phyloP scores from a whole-genome alignment of 2,888 invertebrate species.

The Arrhopalites spinosus region DNA sequence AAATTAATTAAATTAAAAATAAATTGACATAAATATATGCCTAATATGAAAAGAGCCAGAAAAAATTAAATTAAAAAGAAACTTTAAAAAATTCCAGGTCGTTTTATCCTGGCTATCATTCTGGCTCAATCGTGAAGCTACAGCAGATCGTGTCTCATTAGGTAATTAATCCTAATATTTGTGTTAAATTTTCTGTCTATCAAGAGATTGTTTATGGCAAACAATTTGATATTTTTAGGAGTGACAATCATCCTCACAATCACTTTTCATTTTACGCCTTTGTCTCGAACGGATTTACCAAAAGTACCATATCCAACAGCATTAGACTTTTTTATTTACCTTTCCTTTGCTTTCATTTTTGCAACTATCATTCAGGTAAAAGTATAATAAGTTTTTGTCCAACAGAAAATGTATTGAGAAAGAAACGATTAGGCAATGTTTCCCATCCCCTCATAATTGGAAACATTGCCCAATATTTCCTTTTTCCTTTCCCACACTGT shows the following conservation, averaged over 20 bases:
- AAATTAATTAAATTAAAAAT: too few species aligned
- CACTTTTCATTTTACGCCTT: conserved; percentile 66
- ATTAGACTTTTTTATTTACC: conserved; percentile 79
- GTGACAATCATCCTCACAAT: conserved; percentile 84
- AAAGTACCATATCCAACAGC: conserved; percentile 87
- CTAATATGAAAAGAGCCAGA: not conserved
- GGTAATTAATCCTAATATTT: conserved; percentile 38
- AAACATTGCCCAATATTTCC: too few species aligned
- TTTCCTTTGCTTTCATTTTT: conserved; percentile 79
- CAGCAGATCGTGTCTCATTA: conserved; percentile 54
- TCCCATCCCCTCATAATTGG: too few species aligned
- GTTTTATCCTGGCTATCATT: conserved; percentile 85
- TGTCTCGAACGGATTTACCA: conserved; percentile 74
- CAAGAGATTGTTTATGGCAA: not conserved
- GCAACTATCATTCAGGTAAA: conserved; percentile 75
- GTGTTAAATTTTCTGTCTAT: not conserved
- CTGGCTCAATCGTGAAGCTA: conserved; percentile 76
- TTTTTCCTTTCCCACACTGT: not conserved
- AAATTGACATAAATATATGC: conserved; percentile 3
- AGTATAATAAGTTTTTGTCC: too few species aligned
- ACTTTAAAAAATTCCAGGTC: conserved; percentile 60
- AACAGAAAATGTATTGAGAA: too few species aligned
- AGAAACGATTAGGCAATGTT: too few species aligned
- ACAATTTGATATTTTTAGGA: conserved; percentile 61
- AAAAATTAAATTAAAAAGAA: not conserved